Conservation (phyloP, 2,797 vertebrate species). For the Acipenser transmontanus region DNA sequence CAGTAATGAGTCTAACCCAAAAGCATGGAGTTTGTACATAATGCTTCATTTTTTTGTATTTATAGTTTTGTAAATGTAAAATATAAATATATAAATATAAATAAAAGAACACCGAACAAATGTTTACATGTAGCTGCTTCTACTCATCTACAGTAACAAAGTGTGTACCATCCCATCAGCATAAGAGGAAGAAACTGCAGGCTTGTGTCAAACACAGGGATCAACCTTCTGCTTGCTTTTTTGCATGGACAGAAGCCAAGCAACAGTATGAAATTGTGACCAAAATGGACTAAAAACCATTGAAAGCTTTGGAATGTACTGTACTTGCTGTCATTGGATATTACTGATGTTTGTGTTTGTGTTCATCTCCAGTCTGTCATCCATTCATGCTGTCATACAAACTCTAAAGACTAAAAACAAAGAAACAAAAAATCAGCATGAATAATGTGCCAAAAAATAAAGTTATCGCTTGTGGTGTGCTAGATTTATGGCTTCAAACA, state of each 20-base stretch:
- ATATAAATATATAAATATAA: conserved; percentile 51
- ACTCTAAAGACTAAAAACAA: conserved; percentile 62
- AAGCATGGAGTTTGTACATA: conserved; percentile 98
- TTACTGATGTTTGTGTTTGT: conserved; percentile 47
- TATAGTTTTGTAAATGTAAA: conserved; percentile 78
- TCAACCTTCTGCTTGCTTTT: conserved; percentile 44
- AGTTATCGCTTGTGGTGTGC: conserved; percentile 63
- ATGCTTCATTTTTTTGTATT: conserved; percentile 86
- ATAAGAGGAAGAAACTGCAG: conserved; percentile 31
- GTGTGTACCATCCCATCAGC: conserved; percentile 34
- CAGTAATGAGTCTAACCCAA: conserved; percentile 96
- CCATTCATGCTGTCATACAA: conserved; percentile 45
- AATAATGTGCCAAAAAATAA: conserved; percentile 52
- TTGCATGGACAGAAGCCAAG: conserved; percentile 65
- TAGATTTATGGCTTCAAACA: conserved; percentile 46
- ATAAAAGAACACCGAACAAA: conserved; percentile 57
- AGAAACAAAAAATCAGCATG: conserved; percentile 64
- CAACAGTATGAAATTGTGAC: conserved; percentile 66
- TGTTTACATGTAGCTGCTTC: conserved; percentile 77
- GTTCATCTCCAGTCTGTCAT: conserved; percentile 51
- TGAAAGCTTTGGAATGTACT: conserved; percentile 41
- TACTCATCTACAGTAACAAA: conserved; percentile 58
- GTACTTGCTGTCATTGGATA: conserved; percentile 58
- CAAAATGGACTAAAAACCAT: conserved; percentile 54
- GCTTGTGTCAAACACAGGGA: conserved; percentile 26